These are phyloP conservation scores for Ornithorhynchus anatinus DNA, from an alignment of 2,113 vertebrate genomes.

Conservation along the genomic window DNA sequence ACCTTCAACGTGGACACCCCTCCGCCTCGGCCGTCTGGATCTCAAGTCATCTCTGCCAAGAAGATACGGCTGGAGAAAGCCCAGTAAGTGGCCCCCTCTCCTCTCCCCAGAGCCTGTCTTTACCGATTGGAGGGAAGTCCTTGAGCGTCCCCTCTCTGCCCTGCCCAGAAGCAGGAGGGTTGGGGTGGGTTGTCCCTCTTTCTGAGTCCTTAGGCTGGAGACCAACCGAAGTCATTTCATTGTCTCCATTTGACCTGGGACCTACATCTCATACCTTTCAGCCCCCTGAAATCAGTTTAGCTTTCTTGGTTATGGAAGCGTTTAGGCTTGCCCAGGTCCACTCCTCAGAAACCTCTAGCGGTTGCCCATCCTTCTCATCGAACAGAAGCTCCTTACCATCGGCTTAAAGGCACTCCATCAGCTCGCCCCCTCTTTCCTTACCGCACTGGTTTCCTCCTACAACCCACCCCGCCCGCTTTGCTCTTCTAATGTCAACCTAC, in stretches of 20 bases:
- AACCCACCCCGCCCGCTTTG: too few relatives aligned
- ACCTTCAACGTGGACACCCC: conserved; percentile 86
- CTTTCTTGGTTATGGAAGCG: too few relatives aligned
- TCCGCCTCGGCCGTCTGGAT: conserved; percentile 65
- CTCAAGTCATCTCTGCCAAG: conserved; percentile 63
- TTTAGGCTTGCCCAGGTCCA: too few relatives aligned
- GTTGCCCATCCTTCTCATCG: too few relatives aligned
- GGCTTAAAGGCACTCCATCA: too few relatives aligned
- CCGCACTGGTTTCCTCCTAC: too few relatives aligned
- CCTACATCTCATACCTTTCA: too few relatives aligned
- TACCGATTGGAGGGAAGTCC: conserved; percentile 24
- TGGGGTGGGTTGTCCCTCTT: conserved; percentile 27
- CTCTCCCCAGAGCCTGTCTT: background rate
- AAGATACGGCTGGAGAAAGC: conserved; percentile 80
- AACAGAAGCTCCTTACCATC: too few relatives aligned
- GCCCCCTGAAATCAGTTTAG: too few relatives aligned
- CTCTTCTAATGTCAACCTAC: too few relatives aligned
- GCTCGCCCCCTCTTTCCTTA: too few relatives aligned
- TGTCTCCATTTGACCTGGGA: conserved; percentile 13
- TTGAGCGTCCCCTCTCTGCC: conserved; percentile 4
- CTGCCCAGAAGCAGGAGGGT: background rate
- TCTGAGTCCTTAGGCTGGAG: background rate
- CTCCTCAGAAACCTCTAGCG: too few relatives aligned
- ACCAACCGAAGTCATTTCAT: background rate
- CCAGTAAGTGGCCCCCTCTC: conserved; percentile 69